phyloP scores from a whole-genome alignment of 2,888 invertebrate species.

The Clostera curtula region DNA sequence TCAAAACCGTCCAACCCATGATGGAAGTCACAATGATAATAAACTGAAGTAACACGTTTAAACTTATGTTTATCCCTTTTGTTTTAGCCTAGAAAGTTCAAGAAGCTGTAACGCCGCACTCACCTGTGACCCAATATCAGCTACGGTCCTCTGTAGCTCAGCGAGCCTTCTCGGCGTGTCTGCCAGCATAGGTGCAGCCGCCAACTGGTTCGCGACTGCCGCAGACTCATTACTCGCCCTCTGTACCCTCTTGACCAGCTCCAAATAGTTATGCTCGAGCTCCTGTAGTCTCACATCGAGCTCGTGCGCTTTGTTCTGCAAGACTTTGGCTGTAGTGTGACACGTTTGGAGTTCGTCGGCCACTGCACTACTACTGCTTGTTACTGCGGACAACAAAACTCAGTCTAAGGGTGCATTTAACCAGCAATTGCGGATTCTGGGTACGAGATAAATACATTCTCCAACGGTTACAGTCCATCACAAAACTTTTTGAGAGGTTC shows the following conservation, averaged over 20 bases:
- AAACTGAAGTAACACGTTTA: too few species aligned
- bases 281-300: conserved; percentile 74
- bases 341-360: conserved; percentile 82
- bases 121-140: conserved; percentile 77
- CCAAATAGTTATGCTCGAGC: conserved; percentile 72
- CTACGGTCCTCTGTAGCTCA: conserved; percentile 72
- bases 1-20: too few species aligned
- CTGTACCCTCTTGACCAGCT: conserved; percentile 40
- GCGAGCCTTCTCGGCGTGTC: conserved; percentile 74
- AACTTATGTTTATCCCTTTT: too few species aligned
- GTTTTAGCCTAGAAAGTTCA: too few species aligned
- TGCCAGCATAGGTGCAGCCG: conserved; percentile 74
- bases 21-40: too few species aligned
- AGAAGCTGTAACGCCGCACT: conserved; percentile 7
- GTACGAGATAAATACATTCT: too few species aligned
- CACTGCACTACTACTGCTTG: conserved; percentile 80
- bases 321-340: conserved; percentile 79
- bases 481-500: too few species aligned
- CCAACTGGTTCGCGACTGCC: conserved; percentile 73
- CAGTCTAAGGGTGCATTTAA: too few species aligned
- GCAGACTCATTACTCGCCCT: conserved; percentile 66
- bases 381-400: conserved; percentile 74
- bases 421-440: too few species aligned
- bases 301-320: conserved; percentile 79
- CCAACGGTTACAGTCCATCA: too few species aligned